These are phyloP conservation scores for Microtus ochrogaster DNA, from an alignment of 2,113 vertebrate species.

Conservation along the genomic window DNA sequence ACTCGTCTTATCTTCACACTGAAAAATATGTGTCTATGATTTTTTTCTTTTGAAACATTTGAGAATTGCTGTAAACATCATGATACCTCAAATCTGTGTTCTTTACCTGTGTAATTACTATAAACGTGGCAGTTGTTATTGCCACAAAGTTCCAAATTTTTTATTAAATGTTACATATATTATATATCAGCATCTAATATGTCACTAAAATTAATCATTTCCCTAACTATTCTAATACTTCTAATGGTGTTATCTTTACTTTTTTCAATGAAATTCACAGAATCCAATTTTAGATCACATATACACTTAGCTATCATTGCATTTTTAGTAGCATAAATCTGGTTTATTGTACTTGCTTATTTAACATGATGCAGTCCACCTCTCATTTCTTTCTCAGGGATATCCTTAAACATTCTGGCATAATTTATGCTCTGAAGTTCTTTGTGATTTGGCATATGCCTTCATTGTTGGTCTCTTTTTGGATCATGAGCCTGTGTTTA, in stretches of 20 bases:
- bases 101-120: neutral
- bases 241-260: neutral
- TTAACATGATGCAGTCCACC: neutral
- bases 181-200: neutral
- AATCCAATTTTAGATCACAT: neutral
- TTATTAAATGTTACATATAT: neutral
- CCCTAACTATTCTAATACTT: neutral
- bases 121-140: neutral
- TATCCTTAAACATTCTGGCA: neutral
- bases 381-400: neutral
- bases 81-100: neutral
- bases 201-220: neutral
- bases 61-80: constrained; percentile 2
- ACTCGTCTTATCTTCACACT: neutral
- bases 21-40: neutral
- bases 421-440: neutral
- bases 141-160: neutral
- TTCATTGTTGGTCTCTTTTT: neutral
- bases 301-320: neutral
- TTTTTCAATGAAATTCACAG: neutral
- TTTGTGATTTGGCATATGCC: neutral
- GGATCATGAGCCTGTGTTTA: neutral
- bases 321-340: neutral
- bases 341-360: neutral
- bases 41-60: constrained; percentile 26